Evolutionary conservation across 2,888 invertebrate species (phyloP), one percentile per base, ranked within the genome.

Genomic region (Sussaba pulchella): DNA sequence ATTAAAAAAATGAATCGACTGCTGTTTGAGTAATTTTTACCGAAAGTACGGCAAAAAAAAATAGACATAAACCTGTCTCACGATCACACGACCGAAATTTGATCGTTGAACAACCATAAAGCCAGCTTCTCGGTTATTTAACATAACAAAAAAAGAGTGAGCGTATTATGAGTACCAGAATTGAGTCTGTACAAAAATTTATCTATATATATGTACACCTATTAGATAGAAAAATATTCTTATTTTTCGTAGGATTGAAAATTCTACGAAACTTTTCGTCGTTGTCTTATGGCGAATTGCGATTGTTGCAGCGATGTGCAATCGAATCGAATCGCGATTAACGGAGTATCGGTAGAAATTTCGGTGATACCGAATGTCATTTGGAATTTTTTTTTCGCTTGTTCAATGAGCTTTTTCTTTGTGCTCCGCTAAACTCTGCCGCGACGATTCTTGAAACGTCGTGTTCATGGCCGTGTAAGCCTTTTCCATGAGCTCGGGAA

Each of bases 381-480:
- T 31, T 31, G 6, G 4, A 31, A 9, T 19, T 63, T 63, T 12
- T 21, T 6, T 17, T 9, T 17, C 59, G 66, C 74, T 71, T 43
- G 70, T 66, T 36, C 36, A 64, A 14, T 17, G 24, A n/a, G 66
- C 17, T 43, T 70, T 50, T 26, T 64, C 24, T 9, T 73, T 76
- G 31, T 90, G 86, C 41, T 84, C 78, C 0, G 82, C 77, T 9
- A 90, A 74, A 1, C 57, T 57, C 57, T 94, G 93, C 74, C 93
- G 91, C n/a, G 93, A 93, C 39, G 94, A 88, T 85, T 93, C 92
- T 54, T 93, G 92, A 81, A 94, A 96, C 84, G 94, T 94, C 74
- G 94, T 93, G 83, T 96, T 95, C 96, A 97, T 96, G 21, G 93
- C 90, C 50, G 92, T 92, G 88, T 95, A 95, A 14, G 95, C 94